Evolutionary conservation across 2,888 invertebrate genomes (phyloP), one percentile per base, ranked within the genome.

Genomic region (Drosophila austrosaltans): DNA sequence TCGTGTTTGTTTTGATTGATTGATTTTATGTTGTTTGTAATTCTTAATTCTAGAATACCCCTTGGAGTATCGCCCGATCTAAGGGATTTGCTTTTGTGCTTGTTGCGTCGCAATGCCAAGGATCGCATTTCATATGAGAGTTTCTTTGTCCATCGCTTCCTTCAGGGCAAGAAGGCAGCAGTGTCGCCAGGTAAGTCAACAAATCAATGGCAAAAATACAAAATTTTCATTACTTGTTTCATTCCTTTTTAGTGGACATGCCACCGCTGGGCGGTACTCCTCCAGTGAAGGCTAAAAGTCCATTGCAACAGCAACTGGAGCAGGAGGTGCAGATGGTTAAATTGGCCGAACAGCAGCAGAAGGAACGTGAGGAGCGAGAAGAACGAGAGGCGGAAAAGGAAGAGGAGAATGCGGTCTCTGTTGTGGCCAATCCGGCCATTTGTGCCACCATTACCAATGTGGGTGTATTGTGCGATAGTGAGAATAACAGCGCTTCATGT

Each of bases 71-170:
- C 99, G 69, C 94, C 95, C 12, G 97, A 98, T 90, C 93, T 99
- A 76, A 95, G 96, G 83, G 97, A 97, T 92, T 94, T 99, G 77
- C 94, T 99, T 75, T 94, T 95, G 90, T 96, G 97, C 56, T 94
- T 99, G 72, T 93, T 99, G 83, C 96, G 98, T 82, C 95, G 99
- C 77, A 98, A 97, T 93, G 96, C 99, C 58, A 95, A 96, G 90
- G 99, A 99, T 92, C 94, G 99, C 79, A 98, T 99, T 94, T 96
- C 97, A 74, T 99, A 99, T 93, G 98, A 98, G 90, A 95, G 96
- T 75, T 99, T 99, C 93, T 99, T 99, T 94, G 95, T 95, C 91
- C 99, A 99, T 93, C 95, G 96, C 58, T 99, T 99, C 93, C 93
- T 97, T 78, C 95, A 96, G 91, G 94, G 96, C 78, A 94, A 91